These are phyloP conservation scores for Caranx melampygus DNA, from an alignment of 2,113 vertebrate species.

Conservation along the genomic window DNA sequence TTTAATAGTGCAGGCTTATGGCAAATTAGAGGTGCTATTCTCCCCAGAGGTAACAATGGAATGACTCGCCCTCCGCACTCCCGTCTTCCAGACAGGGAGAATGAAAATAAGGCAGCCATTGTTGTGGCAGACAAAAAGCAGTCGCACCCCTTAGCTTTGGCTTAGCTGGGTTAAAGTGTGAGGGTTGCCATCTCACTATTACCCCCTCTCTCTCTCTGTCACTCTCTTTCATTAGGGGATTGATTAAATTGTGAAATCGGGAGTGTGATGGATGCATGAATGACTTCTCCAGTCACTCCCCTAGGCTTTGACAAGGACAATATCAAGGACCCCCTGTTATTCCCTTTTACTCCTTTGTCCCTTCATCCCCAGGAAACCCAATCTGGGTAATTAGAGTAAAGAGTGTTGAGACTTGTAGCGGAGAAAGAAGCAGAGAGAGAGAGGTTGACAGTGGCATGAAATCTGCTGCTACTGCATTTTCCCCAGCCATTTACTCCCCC, in stretches of 20 bases:
- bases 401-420: constrained; percentile 73
- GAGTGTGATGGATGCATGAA: constrained; percentile 84
- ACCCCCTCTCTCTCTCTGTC: constrained; percentile 38
- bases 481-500: constrained; percentile 32
- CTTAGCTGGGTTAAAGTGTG: constrained; percentile 77
- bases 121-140: constrained; percentile 83
- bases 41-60: constrained; percentile 79
- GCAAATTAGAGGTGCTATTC: constrained; percentile 91
- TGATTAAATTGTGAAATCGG: constrained; percentile 88
- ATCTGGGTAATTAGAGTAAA: constrained; percentile 86
- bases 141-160: constrained; percentile 80
- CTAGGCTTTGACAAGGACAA: constrained; percentile 84
- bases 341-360: constrained; percentile 32
- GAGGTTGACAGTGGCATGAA: constrained; percentile 52
- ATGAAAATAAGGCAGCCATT: constrained; percentile 87
- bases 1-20: constrained; percentile 88
- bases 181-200: constrained; percentile 60
- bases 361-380: constrained; percentile 83
- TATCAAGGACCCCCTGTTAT: constrained; percentile 73
- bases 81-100: constrained; percentile 57
- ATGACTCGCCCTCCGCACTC: constrained; percentile 57
- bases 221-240: constrained; percentile 81
- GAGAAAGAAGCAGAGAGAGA: constrained; percentile 26
- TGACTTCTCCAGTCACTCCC: constrained; percentile 81
- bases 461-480: constrained; percentile 81